Conservation (phyloP, 2,797 vertebrate species). For the Anguilla marmorata region DNA sequence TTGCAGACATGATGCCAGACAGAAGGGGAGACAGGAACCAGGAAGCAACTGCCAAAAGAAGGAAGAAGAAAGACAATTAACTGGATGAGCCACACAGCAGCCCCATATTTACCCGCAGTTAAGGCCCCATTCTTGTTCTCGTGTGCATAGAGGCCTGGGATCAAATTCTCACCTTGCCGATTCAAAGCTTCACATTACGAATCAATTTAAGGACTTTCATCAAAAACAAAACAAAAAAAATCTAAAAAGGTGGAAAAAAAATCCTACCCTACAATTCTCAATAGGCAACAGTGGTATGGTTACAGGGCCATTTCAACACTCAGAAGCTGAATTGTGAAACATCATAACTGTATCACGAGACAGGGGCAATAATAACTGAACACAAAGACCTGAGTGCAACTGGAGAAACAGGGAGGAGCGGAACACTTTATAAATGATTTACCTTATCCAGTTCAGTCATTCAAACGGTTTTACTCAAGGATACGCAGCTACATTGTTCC, state of each 20-base stretch:
- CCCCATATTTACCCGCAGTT: too few relatives aligned
- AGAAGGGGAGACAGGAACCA: slow-evolving; percentile 97
- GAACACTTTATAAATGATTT: not conserved
- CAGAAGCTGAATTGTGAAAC: not conserved
- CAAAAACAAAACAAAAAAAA: not conserved
- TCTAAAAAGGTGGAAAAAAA: not conserved
- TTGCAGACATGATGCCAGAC: slow-evolving; percentile 90
- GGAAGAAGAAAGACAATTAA: not conserved
- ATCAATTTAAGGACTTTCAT: too few relatives aligned
- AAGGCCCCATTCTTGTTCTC: too few relatives aligned
- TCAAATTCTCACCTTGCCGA: too few relatives aligned
- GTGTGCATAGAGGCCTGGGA: too few relatives aligned
- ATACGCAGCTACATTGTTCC: not conserved
- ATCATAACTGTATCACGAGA: not conserved
- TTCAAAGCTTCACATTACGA: too few relatives aligned
- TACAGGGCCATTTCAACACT: not conserved
- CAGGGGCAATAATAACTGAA: not conserved
- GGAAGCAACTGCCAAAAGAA: slow-evolving; percentile 79
- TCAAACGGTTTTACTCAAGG: not conserved
- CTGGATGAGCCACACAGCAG: too few relatives aligned
- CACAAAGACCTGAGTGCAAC: not conserved
- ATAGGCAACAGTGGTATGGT: not conserved
- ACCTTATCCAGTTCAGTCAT: not conserved
- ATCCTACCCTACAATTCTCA: not conserved
- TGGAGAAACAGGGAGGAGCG: not conserved